Percentiles rank a stretch among this genome's conserved stretches.
These are phyloP conservation scores for Congeria kusceri DNA, from an alignment of 2,888 invertebrate genomes.

Conservation along the genomic window DNA sequence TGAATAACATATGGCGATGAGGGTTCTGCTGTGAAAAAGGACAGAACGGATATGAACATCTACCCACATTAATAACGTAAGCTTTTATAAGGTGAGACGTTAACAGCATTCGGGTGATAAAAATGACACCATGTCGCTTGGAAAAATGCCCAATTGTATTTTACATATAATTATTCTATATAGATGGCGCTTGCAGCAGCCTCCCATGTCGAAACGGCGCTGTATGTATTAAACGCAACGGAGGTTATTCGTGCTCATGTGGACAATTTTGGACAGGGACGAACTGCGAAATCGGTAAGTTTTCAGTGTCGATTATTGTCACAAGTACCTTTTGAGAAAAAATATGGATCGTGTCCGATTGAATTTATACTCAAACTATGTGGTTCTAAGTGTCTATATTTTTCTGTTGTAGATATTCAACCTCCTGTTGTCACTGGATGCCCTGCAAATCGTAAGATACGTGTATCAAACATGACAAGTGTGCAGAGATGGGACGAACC, in stretches of 20 bases:
- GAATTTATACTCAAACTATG: too few relatives aligned
- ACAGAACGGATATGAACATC: too few relatives aligned
- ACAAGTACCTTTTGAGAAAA: too few relatives aligned
- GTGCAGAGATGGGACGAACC: conserved; percentile 39
- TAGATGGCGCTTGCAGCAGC: not conserved
- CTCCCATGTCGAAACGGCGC: not conserved
- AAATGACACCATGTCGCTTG: too few relatives aligned
- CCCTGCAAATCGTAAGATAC: conserved; percentile 14
- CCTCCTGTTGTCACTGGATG: conserved; percentile 42
- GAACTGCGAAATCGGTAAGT: not conserved
- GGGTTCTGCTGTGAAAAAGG: too few relatives aligned
- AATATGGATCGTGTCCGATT: too few relatives aligned
- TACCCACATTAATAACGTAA: too few relatives aligned
- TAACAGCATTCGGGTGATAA: too few relatives aligned
- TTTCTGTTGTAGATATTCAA: conserved; percentile 42
- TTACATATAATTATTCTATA: too few relatives aligned
- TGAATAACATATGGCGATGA: too few relatives aligned
- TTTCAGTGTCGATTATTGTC: not conserved
- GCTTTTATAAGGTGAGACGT: too few relatives aligned
- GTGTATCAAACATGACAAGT: conserved; percentile 29
- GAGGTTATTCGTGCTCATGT: not conserved
- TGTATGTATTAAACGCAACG: not conserved
- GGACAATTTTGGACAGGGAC: not conserved
- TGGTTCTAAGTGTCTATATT: not conserved
- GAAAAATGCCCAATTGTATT: too few relatives aligned